phyloP scores from a whole-genome alignment of 1,140 invertebrate species.

The Palaemon carinicauda region DNA sequence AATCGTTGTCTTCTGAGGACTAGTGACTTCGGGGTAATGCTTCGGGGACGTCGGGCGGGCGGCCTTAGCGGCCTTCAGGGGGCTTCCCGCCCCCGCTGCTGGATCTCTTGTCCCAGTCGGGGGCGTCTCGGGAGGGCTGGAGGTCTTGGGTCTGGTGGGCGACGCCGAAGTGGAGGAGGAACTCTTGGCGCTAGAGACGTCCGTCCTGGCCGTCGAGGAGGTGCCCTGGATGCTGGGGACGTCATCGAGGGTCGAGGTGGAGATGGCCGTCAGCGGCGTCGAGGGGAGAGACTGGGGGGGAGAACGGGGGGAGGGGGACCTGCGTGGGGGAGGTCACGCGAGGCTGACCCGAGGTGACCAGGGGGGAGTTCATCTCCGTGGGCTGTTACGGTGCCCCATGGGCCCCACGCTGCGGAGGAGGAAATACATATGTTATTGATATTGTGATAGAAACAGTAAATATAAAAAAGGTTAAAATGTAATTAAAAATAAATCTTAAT shows the following conservation, averaged over 20 bases:
- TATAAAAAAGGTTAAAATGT: too few species aligned
- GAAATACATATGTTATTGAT: background rate
- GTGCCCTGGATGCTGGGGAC: background rate
- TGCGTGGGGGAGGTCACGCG: slow-evolving; percentile 2
- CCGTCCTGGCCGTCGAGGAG: background rate
- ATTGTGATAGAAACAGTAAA: background rate
- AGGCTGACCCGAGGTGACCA: slow-evolving; percentile 26
- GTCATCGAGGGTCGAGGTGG: slow-evolving; percentile 12
- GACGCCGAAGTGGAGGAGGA: background rate
- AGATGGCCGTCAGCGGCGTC: slow-evolving; percentile 33
- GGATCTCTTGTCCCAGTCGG: background rate
- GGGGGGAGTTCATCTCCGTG: slow-evolving; percentile 41
- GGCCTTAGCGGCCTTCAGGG: background rate
- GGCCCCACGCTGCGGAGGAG: slow-evolving; percentile 5
- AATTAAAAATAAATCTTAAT: too few species aligned
- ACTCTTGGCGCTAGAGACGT: background rate
- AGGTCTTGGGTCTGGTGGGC: background rate
- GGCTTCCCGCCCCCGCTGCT: background rate
- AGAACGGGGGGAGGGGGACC: too few species aligned
- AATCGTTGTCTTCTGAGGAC: background rate
- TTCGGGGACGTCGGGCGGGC: background rate
- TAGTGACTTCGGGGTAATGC: background rate
- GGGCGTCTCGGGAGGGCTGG: background rate
- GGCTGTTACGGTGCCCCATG: background rate
- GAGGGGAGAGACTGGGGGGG: slow-evolving; percentile 26